These are phyloP conservation scores for Cerastoderma edule DNA, from an alignment of 2,888 invertebrate species.

Conservation along the genomic window DNA sequence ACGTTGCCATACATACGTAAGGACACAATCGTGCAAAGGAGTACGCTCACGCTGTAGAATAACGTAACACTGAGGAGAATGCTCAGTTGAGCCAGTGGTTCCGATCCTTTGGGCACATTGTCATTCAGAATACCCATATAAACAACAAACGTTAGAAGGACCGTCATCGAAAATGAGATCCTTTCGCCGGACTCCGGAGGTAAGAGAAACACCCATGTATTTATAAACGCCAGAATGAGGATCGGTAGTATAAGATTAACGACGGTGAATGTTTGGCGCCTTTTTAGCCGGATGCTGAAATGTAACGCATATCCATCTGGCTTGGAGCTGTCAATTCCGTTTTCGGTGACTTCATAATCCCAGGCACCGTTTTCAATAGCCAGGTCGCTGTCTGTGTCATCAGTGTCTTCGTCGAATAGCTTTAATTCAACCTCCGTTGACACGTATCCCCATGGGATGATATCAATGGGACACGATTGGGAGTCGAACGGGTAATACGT, in stretches of 20 bases:
- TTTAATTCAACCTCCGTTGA: not conserved
- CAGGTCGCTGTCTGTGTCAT: not conserved
- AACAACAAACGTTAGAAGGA: conserved; percentile 36
- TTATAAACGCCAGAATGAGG: conserved; percentile 23
- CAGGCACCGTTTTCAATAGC: conserved; percentile 19
- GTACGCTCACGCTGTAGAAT: conserved; percentile 32
- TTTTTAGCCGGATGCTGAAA: no score
- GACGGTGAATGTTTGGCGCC: conserved; percentile 18
- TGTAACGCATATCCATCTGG: no score
- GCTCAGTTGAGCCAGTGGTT: conserved; percentile 25
- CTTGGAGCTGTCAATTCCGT: no score
- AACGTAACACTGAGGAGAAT: conserved; percentile 27
- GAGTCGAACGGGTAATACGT: conserved; percentile 22
- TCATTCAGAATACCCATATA: conserved; percentile 42
- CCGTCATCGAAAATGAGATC: conserved; percentile 30
- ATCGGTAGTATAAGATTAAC: conserved; percentile 34
- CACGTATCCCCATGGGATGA: conserved; percentile 15
- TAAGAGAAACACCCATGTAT: conserved; percentile 36
- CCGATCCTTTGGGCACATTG: conserved; percentile 41
- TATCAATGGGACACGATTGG: conserved; percentile 1
- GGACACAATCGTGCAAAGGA: conserved; percentile 27
- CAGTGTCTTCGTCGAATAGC: not conserved
- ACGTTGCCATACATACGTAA: conserved; percentile 14
- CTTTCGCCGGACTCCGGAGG: conserved; percentile 42
- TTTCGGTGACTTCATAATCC: conserved; percentile 1